Evolutionary conservation across 2,888 invertebrate species (phyloP).

Genomic region (Chloroclysta siterata): DNA sequence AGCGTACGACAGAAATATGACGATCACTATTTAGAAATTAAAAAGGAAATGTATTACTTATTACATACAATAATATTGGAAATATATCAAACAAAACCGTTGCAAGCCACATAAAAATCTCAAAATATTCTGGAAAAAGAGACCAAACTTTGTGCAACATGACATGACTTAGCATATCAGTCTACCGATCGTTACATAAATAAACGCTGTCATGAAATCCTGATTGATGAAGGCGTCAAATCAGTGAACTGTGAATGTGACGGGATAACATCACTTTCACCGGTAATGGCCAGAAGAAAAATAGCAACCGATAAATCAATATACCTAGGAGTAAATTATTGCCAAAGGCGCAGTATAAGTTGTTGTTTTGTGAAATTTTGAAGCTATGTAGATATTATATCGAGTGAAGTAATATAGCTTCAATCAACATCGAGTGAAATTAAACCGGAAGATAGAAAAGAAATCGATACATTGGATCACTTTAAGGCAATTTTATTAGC

Average conservation of each 20-base stretch:
- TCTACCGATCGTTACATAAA: constrained; percentile 18
- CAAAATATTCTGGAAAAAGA: not conserved
- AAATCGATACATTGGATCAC: constrained; percentile 65
- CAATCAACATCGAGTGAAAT: constrained; percentile 62
- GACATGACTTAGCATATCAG: not conserved
- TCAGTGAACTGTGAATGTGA: constrained; percentile 65
- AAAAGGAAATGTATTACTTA: not conserved
- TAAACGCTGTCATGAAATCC: constrained; percentile 41
- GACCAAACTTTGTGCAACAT: not conserved
- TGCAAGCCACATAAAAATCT: not conserved
- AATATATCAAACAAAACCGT: not conserved
- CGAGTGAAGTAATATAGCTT: too few species aligned
- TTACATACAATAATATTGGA: not conserved
- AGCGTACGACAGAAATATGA: not conserved
- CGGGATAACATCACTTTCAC: constrained; percentile 66
- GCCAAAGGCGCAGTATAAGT: constrained; percentile 50
- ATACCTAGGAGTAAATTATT: constrained; percentile 54
- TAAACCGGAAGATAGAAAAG: constrained; percentile 73
- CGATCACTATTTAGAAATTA: not conserved
- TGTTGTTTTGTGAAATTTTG: constrained; percentile 9
- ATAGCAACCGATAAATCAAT: constrained; percentile 64
- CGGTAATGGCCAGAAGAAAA: constrained; percentile 59
- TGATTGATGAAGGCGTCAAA: constrained; percentile 59
- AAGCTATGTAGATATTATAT: constrained; percentile 40
- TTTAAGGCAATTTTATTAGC: constrained; percentile 61